Conservation (phyloP, 2,888 invertebrate species). For the Drosophila quinaria region DNA sequence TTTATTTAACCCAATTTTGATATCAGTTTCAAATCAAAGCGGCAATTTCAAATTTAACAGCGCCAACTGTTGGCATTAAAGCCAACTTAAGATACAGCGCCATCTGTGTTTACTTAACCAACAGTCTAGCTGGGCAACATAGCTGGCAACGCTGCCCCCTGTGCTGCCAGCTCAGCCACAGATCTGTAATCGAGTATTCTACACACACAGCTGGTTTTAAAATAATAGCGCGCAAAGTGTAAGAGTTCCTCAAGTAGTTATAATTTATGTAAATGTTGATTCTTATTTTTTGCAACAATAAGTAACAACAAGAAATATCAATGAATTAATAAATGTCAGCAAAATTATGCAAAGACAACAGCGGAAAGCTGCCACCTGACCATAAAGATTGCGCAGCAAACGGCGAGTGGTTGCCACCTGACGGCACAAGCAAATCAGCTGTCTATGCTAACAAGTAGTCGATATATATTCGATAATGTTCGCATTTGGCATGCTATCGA, state of each 20-base stretch:
- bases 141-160: slow-evolving; percentile 1
- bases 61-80: slow-evolving; percentile 9
- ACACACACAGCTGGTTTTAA: slow-evolving; percentile 31
- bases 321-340: neutral
- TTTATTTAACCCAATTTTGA: neutral
- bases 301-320: neutral
- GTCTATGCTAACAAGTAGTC: slow-evolving; percentile 55
- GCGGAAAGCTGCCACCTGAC: slow-evolving; percentile 1
- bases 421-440: slow-evolving; percentile 32
- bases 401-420: slow-evolving; percentile 36
- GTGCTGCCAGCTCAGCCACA: neutral
- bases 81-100: slow-evolving; percentile 12
- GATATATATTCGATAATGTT: slow-evolving; percentile 33
- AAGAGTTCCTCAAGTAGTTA: neutral
- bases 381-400: neutral
- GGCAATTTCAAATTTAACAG: neutral
- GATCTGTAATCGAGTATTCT: slow-evolving; percentile 20
- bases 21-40: neutral
- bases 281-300: no score
- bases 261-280: neutral
- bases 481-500: slow-evolving; percentile 43
- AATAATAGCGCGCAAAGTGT: neutral
- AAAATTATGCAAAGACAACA: neutral
- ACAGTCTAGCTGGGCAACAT: neutral
- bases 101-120: slow-evolving; percentile 8